These are phyloP conservation scores for Patiria miniata DNA, from an alignment of 35 echinoderm and acorn worm species.

Conservation along the genomic window DNA sequence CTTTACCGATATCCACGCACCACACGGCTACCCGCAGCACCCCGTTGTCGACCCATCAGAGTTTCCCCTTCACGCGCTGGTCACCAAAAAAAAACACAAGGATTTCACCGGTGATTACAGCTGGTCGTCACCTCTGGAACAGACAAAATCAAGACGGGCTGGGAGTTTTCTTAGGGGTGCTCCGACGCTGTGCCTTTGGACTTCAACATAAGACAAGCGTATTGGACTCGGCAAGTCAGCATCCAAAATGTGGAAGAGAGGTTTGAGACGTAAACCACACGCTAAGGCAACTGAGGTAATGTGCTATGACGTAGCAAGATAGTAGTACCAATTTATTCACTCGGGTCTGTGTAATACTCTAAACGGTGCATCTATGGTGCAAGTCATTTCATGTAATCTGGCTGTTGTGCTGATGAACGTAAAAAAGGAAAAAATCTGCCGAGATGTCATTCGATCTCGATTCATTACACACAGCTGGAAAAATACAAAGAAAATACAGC, in stretches of 20 bases:
- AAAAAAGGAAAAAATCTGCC: no score
- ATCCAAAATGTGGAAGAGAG: constrained; percentile 66
- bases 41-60: constrained; percentile 13
- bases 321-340: constrained; percentile 1
- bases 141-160: not conserved
- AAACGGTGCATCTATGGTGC: not conserved
- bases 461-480: constrained; percentile 7
- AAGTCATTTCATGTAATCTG: not conserved
- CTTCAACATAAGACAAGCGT: not conserved
- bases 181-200: not conserved
- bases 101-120: constrained; percentile 36
- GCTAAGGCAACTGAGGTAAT: constrained; percentile 39
- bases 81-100: not conserved
- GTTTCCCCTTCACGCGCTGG: not conserved
- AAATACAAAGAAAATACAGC: not conserved
- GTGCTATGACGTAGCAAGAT: constrained; percentile 32
- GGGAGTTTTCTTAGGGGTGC: not conserved
- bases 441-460: not conserved
- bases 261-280: constrained; percentile 40
- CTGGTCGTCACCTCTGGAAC: not conserved
- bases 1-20: constrained; percentile 32
- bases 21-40: not conserved
- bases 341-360: not conserved
- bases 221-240: not conserved
- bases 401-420: not conserved